These are phyloP conservation scores for Mimumesa dahlbomi DNA, from an alignment of 2,888 invertebrate genomes.

Conservation along the genomic window DNA sequence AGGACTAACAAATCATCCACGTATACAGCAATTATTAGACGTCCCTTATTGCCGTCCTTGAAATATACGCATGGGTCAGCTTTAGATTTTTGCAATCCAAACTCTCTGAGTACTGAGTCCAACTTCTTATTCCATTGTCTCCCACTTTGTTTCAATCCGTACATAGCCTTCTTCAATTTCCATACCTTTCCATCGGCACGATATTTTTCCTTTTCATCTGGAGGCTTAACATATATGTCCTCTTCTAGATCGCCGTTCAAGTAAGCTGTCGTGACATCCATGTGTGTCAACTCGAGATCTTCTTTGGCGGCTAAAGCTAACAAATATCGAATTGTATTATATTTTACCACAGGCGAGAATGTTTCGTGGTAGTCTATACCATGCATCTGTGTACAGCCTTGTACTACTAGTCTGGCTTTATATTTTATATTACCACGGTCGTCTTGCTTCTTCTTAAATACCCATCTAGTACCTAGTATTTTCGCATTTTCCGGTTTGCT, in stretches of 20 bases:
- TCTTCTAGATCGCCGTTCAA: background rate
- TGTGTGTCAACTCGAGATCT: background rate
- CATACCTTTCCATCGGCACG: constrained; percentile 52
- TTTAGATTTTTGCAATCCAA: constrained; percentile 23
- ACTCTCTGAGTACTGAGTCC: constrained; percentile 2
- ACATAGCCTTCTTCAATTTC: constrained; percentile 39
- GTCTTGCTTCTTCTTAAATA: constrained; percentile 44
- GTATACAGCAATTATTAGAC: constrained; percentile 31
- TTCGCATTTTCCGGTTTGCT: constrained; percentile 33
- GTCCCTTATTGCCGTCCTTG: background rate
- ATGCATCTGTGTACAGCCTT: background rate
- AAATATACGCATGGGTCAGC: constrained; percentile 47
- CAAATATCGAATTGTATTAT: background rate
- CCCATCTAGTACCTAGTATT: constrained; percentile 45
- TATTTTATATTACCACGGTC: constrained; percentile 25
- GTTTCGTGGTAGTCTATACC: background rate
- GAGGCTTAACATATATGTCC: background rate
- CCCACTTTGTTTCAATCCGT: constrained; percentile 19
- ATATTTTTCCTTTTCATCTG: background rate
- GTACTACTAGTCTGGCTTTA: constrained; percentile 48
- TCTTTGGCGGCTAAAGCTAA: background rate
- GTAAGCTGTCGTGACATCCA: background rate
- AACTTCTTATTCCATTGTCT: constrained; percentile 50
- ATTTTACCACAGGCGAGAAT: background rate
- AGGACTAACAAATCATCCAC: constrained; percentile 49